Conservation (phyloP, 2,888 invertebrate species). For the Hoplodrina blanda region DNA sequence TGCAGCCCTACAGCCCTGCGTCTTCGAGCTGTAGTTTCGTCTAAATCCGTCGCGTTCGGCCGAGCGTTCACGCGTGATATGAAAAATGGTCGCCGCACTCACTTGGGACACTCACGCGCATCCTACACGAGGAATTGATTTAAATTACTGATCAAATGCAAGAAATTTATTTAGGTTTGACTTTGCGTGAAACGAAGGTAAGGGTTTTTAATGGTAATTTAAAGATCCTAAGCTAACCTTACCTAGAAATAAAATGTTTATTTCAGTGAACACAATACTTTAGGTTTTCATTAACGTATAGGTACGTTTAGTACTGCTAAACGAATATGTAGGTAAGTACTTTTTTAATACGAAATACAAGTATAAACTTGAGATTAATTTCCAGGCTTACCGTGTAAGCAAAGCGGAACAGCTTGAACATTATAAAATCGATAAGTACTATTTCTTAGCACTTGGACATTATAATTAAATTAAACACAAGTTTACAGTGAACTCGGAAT, state of each 20-base stretch:
- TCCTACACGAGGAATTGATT: conserved; percentile 18
- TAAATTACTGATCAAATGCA: conserved; percentile 10
- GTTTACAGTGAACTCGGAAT: conserved; percentile 6
- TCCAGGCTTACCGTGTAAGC: too few species aligned
- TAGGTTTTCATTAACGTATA: too few species aligned
- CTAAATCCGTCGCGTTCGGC: conserved; percentile 80
- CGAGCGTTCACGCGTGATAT: conserved; percentile 87
- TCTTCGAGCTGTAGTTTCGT: conserved; percentile 51
- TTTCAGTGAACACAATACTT: too few species aligned
- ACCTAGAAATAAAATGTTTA: too few species aligned
- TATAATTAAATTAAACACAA: conserved; percentile 12
- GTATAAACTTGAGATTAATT: not conserved
- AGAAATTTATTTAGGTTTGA: conserved; percentile 15
- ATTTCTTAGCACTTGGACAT: conserved; percentile 11
- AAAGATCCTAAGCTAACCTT: too few species aligned
- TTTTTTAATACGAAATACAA: too few species aligned
- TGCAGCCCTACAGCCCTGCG: conserved; percentile 48
- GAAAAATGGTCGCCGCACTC: conserved; percentile 82
- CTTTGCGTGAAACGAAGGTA: not conserved
- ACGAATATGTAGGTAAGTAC: too few species aligned
- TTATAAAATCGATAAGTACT: conserved; percentile 6
- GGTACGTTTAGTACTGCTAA: too few species aligned
- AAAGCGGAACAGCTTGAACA: conserved; percentile 6
- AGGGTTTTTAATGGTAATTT: too few species aligned
- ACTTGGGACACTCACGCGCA: conserved; percentile 61